Percentiles rank a stretch among this genome's conserved stretches.
Conservation (phyloP, 2,797 vertebrate species). For the Vespertilio murinus region DNA sequence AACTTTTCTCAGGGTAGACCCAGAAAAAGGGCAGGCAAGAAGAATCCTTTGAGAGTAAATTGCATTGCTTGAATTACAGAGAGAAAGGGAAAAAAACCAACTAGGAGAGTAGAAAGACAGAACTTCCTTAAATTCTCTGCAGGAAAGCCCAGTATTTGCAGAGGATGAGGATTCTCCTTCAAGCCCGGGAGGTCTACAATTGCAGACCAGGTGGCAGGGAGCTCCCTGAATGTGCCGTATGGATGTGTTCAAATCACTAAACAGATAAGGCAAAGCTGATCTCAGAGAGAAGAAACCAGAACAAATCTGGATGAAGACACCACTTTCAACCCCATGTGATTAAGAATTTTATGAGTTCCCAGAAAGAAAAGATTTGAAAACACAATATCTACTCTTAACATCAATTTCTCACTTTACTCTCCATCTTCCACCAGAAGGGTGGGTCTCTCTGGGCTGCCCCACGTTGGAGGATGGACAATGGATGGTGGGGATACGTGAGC, state of each 20-base stretch:
- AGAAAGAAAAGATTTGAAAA: not conserved
- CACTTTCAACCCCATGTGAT: not conserved
- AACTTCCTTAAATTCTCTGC: not conserved
- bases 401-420: not conserved
- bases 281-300: not conserved
- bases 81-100: too few relatives aligned
- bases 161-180: not conserved
- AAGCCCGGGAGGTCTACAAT: not conserved
- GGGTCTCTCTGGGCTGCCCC: not conserved
- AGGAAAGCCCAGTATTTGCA: not conserved
- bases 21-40: not conserved
- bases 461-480: too few relatives aligned
- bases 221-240: not conserved
- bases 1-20: not conserved
- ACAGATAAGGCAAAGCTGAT: not conserved
- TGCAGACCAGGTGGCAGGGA: not conserved
- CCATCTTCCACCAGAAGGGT: not conserved
- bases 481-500: not conserved
- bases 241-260: not conserved
- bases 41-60: not conserved
- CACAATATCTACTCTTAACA: not conserved
- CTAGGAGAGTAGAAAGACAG: not conserved
- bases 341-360: not conserved
- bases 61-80: not conserved
- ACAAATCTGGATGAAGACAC: not conserved